Evolutionary conservation across 1,140 invertebrate genomes (phyloP), one percentile per base, ranked within the genome.

Genomic region (Sesamia nonagrioides): DNA sequence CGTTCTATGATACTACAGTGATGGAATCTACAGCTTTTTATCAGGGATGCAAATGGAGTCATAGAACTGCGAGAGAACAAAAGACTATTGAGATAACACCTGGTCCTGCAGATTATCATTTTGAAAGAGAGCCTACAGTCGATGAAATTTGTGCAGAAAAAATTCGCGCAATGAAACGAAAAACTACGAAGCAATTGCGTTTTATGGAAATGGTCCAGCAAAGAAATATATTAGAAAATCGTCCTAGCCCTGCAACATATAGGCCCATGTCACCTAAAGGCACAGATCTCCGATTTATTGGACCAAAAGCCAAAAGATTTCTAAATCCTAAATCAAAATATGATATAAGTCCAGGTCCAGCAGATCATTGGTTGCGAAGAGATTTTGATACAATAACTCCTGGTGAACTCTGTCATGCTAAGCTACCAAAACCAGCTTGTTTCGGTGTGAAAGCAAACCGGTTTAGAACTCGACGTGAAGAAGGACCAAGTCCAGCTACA

Each of bases 21-120:
- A 82, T 79, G 27, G 90, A 91, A 74, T 86, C 84, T 6, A 89
- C 84, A 17, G 72, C 78, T n/a, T 93, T 86, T 83, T 94, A 93
- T 76, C 83, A 68, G 17, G 92, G 92, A 1, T 94, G 91, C 21
- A 94, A 92, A 88, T 92, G 92, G 92, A 94, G 92, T 85, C 79
- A 85, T 45, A 83, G 91, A 85, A 87, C 88, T 21, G 82, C 87
- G 6, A 79, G 79, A 77, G 50, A 71, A 8, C 58, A 17, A 37
- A 78, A 82, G 81, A 42, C 8, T 33, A 15, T 42, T 18, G 73
- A 86, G 52, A 11, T 48, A 17, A 80, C 40, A 18, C 92, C 92
- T 18, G 91, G 92, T 5, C 92, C 92, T 21, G 86, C 89, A 18
- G 77, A 89, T 78, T 94, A 94, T 58, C 79, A 9, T 37, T 74